Conservation (phyloP, 2,113 vertebrate species). For the Hystrix brachyura region DNA sequence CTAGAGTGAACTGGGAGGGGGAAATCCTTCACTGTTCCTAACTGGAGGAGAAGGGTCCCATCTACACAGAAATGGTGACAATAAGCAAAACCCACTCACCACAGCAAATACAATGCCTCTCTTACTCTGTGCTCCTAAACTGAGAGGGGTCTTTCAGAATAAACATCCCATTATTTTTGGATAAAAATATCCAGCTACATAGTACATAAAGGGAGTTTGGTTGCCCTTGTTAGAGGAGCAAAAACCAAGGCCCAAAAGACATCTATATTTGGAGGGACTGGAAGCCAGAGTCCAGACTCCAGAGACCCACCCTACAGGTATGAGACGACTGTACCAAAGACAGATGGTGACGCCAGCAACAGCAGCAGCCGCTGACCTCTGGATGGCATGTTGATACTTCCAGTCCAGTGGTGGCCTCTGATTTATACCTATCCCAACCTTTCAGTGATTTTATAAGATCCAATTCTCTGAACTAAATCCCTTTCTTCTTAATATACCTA, state of each 20-base stretch:
- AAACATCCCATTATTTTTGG: not conserved
- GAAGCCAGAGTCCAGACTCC: not conserved
- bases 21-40: not conserved
- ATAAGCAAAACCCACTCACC: not conserved
- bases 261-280: not conserved
- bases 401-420: not conserved
- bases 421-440: not conserved
- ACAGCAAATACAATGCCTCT: not conserved
- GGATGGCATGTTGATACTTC: not conserved
- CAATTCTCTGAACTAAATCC: not conserved
- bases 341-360: no score
- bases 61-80: no score
- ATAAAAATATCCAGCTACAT: conserved; percentile 41
- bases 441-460: not conserved
- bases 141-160: not conserved
- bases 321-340: not conserved
- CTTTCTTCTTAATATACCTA: conserved; percentile 12
- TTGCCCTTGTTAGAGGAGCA: not conserved
- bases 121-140: not conserved
- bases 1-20: not conserved
- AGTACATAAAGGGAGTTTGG: not conserved
- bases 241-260: not conserved
- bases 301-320: no score
- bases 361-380: not conserved
- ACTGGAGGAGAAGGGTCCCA: not conserved